Conservation (phyloP, 1,140 invertebrate genomes). For the Drosophila persimilis region DNA sequence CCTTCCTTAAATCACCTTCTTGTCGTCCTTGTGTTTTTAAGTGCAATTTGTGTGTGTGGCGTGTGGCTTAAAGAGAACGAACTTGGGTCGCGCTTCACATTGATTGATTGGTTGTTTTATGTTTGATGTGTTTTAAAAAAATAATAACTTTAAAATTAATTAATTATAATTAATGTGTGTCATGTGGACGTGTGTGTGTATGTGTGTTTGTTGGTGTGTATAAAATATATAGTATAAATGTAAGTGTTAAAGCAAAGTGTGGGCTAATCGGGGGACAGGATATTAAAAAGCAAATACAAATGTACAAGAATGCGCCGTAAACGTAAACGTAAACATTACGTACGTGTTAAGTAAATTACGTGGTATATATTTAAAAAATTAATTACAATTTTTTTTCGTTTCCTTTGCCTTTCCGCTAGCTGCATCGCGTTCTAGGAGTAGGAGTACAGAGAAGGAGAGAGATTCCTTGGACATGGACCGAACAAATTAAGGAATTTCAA, state of each 20-base stretch:
- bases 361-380: conserved; percentile 47
- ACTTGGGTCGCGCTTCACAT: conserved; percentile 41
- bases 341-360: conserved; percentile 43
- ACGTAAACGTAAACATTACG: conserved; percentile 45
- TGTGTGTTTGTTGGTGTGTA: conserved; percentile 48
- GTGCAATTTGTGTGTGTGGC: conserved; percentile 49
- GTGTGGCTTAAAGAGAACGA: not conserved
- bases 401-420: conserved; percentile 35
- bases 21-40: conserved; percentile 53
- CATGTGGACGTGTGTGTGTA: not conserved
- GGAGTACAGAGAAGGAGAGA: conserved; percentile 43
- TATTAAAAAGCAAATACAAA: conserved; percentile 45
- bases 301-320: conserved; percentile 55
- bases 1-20: conserved; percentile 43
- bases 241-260: conserved; percentile 69
- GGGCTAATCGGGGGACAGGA: conserved; percentile 17
- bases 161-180: conserved; percentile 30
- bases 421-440: conserved; percentile 26
- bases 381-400: conserved; percentile 54
- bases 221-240: conserved; percentile 61
- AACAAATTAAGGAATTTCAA: conserved; percentile 38
- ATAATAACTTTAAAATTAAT: conserved; percentile 78
- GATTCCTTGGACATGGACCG: conserved; percentile 46
- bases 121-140: conserved; percentile 57
- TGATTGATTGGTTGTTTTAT: conserved; percentile 27